Base-by-base conservation (phyloP, 1,140 invertebrate species). In the Anagrus nilaparvatae region DNA sequence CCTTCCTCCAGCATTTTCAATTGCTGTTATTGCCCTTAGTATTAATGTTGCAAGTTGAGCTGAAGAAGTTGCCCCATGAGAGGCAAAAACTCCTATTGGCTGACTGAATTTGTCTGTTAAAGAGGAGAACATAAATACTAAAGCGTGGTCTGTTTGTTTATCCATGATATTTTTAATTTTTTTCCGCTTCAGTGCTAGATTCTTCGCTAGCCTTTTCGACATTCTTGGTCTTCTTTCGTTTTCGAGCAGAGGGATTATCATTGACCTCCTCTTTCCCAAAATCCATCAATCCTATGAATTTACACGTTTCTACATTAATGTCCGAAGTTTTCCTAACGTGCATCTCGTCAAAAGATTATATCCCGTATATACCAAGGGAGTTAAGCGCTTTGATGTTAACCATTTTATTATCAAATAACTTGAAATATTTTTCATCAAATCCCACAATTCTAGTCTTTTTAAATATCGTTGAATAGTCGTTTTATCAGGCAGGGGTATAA, bases 121-220 rank as follows among this genome's bases (percentile, higher is more conserved):
- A 29, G 46, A 44, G 16, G 50, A 49, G 14, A 48, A 55, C 20
- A 53, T 18, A 13, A 52, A 30, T 3, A 53, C 48, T 17, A 55
- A 43, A 10, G 25, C 49, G 41, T 53, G 43, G 30, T 51, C 38
- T 13, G 51, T 49, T 34, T 42, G 44, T 4, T 51, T 44, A 9
- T 40, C 13, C 13, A 40, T 30, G 27, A 19, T 12, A 1, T 5
- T 12, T 10, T 23, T 5, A 1, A 16, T 17, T 16, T 8, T 17
- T n/a, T n/a, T n/a, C n/a, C n/a, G n/a, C n/a, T n/a, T n/a, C n/a
- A n/a, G n/a, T n/a, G n/a, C n/a, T n/a, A n/a, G n/a, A n/a, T n/a
- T n/a, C n/a, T n/a, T n/a, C n/a, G n/a, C n/a, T n/a, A n/a, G n/a
- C n/a, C n/a, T n/a, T n/a, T n/a, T n/a, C n/a, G n/a, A n/a, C n/a